A percentile compares a stretch with the other conserved stretches of the same genome.
These are phyloP conservation scores for Geococcyx californianus DNA, from an alignment of 2,113 vertebrate species.

Conservation along the genomic window DNA sequence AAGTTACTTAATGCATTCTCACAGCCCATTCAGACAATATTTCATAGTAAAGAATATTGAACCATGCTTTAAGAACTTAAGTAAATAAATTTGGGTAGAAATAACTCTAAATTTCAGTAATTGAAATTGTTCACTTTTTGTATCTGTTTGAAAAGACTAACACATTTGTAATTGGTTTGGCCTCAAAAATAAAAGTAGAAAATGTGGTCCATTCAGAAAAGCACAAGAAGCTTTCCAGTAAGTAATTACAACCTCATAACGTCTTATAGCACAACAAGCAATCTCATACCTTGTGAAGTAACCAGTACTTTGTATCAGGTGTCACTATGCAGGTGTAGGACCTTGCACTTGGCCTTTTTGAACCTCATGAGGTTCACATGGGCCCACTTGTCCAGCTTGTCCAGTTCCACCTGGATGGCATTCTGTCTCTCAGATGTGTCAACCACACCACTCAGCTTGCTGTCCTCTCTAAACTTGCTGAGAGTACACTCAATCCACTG, in stretches of 20 bases:
- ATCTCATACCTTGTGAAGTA: not conserved
- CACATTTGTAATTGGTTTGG: not conserved
- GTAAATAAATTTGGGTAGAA: not conserved
- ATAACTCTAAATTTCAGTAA: not conserved
- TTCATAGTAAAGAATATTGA: not conserved
- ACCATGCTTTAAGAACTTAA: not conserved
- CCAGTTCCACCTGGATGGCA: no score
- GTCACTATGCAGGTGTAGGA: no score
- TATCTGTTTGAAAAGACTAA: not conserved
- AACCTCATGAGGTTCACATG: no score
- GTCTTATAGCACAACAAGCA: not conserved
- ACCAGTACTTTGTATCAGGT: not conserved
- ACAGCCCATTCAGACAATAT: not conserved
- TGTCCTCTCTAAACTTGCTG: no score
- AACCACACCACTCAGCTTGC: no score
- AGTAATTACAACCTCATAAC: not conserved
- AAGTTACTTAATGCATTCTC: not conserved
- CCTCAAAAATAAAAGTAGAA: not conserved
- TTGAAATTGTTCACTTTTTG: not conserved
- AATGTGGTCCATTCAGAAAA: not conserved
- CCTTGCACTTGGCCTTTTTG: no score
- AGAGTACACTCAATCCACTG: no score
- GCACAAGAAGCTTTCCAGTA: not conserved
- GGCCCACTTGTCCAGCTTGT: no score
- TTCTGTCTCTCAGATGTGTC: no score